Base-by-base conservation (phyloP, 2,888 invertebrate genomes). In the Cheilosia urbana region DNA sequence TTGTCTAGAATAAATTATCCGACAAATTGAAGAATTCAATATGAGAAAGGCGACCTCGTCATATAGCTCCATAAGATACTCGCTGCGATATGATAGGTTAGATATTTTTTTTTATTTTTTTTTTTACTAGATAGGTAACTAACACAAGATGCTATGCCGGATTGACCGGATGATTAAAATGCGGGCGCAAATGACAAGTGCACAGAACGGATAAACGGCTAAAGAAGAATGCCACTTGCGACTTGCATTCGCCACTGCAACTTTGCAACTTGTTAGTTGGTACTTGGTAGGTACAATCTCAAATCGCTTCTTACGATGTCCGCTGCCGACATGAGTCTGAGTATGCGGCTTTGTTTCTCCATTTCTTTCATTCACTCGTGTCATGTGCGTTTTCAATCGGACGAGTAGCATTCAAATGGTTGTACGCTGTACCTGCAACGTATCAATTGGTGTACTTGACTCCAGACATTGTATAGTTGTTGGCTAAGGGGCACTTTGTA, bases 1-100 rank as follows among this genome's bases (percentile, higher is more conserved):
- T 79, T 79, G 84, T 75, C 84, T 79, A 84, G 84, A 84, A 84
- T 84, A 84, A 79, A 84, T 84, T 84, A 84, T 42, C 40, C 27
- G 34, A n/a, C 11, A 81, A 68, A 69, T 80, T 72, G 53, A 79
- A 72, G 24, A 51, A 57, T 71, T 58, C 30, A 40, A 57, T 57
- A 42, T 15, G 53, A 53, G 40, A 53, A 58, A 65, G 69, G 24
- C 68, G 30, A 81, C 68, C 66, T 73, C 68, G 55, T 63, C 68
- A 81, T 63, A 81, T 40, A 45, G 63, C 71, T 69, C 69, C 62
- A 51, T 58, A n/a, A 60, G 60, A 62, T 73, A 71, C 58, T 21
- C 27, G n/a, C 27, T 60, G 51, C 45, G 66, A 68, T 45, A 19
- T 42, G 21, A 40, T 69, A 45, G 45, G 40, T 42, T 66, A 51